These are phyloP conservation scores for Lymantria monacha DNA, from an alignment of 2,888 invertebrate genomes.

Conservation along the genomic window DNA sequence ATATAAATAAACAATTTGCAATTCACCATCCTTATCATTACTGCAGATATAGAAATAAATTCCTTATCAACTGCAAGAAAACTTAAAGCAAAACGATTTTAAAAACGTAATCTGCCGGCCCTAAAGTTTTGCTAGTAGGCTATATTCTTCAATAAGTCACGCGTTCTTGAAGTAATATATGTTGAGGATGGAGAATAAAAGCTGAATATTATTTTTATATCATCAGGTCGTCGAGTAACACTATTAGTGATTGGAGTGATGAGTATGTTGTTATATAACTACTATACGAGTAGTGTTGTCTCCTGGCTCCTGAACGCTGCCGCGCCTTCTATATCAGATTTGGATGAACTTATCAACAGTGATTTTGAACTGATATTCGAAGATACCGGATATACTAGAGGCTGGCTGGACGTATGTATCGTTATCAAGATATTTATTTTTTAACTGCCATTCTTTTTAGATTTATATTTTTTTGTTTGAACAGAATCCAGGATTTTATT, in stretches of 20 bases:
- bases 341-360: constrained; percentile 76
- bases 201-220: background rate
- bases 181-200: too few relatives aligned
- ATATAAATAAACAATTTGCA: too few relatives aligned
- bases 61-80: too few relatives aligned
- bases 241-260: constrained; percentile 61
- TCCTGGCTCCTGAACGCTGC: constrained; percentile 80
- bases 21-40: too few relatives aligned
- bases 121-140: too few relatives aligned
- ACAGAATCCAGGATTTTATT: constrained; percentile 66
- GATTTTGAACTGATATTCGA: constrained; percentile 77
- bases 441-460: background rate
- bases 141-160: too few relatives aligned
- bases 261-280: constrained; percentile 80
- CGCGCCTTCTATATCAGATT: constrained; percentile 63
- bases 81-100: too few relatives aligned
- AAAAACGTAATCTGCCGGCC: too few relatives aligned
- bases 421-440: background rate
- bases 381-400: constrained; percentile 72
- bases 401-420: constrained; percentile 63
- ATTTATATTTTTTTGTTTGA: constrained; percentile 1
- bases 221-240: constrained; percentile 55
- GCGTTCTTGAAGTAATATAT: too few relatives aligned
- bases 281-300: constrained; percentile 83
- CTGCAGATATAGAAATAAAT: too few relatives aligned